phyloP scores from a whole-genome alignment of 1,140 invertebrate genomes.

The Thaumatotibia leucotreta region DNA sequence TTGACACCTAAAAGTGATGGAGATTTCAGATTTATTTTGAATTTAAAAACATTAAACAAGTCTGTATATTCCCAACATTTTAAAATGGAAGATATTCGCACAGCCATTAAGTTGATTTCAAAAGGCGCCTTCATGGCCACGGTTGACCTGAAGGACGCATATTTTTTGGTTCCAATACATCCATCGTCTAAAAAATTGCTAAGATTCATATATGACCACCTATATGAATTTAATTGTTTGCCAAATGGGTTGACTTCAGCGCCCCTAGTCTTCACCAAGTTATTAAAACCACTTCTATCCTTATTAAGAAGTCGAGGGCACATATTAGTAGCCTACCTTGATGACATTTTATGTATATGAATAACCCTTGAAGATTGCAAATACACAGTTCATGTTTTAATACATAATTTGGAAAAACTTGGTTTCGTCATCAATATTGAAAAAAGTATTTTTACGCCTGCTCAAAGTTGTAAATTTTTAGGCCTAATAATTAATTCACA shows the following conservation, averaged over 20 bases:
- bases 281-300: constrained; percentile 25
- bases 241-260: constrained; percentile 26
- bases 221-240: constrained; percentile 29
- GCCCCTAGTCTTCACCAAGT: constrained; percentile 30
- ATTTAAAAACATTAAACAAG: constrained; percentile 40
- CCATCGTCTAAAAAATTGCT: constrained; percentile 32
- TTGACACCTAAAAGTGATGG: constrained; percentile 31
- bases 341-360: constrained; percentile 35
- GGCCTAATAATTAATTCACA: not conserved
- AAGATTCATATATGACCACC: constrained; percentile 28
- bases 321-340: constrained; percentile 35
- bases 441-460: not conserved
- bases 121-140: constrained; percentile 23
- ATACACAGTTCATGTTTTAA: not conserved
- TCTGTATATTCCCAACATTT: constrained; percentile 34
- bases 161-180: too few species aligned
- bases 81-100: constrained; percentile 40
- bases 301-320: constrained; percentile 18
- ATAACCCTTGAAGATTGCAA: constrained; percentile 5
- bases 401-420: not conserved
- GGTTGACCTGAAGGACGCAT: too few species aligned
- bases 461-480: not conserved
- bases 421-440: constrained; percentile 15
- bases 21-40: constrained; percentile 33
- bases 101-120: constrained; percentile 26